Base-by-base conservation (phyloP, 64 coral and sea anemone genomes). In the Stylophora pistillata region DNA sequence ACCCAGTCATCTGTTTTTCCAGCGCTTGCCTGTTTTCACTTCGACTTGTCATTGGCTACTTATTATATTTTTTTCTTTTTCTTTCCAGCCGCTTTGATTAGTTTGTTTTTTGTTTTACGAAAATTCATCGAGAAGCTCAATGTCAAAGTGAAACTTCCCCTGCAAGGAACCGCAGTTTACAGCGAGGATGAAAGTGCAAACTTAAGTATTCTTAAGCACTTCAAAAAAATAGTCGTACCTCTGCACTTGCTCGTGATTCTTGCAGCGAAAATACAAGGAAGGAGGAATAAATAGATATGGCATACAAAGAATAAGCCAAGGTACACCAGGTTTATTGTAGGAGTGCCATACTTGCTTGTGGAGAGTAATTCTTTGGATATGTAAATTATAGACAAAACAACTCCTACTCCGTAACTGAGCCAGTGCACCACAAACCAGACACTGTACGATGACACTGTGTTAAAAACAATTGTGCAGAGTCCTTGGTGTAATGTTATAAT, bases 401-500 rank as follows among this genome's bases (percentile, higher is more conserved):
- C 62, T 2, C 32, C 62, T 16, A 37, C 80, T 68, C 80, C 80
- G 14, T 84, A 84, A 52, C 21, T 53, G 10, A 69, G 3, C 80
- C 80, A 84, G 21, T 84, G 80, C 10, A 84, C 21, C 21, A 84
- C 80, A 53, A 84, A 84, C 80, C 80, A 84, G 32, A 54, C 34
- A 13, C 58, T 84, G 80, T 84, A 84, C 9, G 61, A 23, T 84
- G 80, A 84, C 21, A 84, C 80, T 34, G 80, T 84, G 69, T 70
- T 84, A 23, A 84, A 84, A 28, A 84, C 80, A 5, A 70, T 11
- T 55, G 62, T 53, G 62, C 80, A 84, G 11, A 84, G 37, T 20
- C 52, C 33, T 26, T 84, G 60, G 13, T 84, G 80, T 25, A 84
- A 53, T 68, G 21, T 69, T 23, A 84, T 84, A 21, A 84, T 32